Evolutionary conservation across 2,797 vertebrate species (phyloP).

Genomic region (Florisuga fusca): DNA sequence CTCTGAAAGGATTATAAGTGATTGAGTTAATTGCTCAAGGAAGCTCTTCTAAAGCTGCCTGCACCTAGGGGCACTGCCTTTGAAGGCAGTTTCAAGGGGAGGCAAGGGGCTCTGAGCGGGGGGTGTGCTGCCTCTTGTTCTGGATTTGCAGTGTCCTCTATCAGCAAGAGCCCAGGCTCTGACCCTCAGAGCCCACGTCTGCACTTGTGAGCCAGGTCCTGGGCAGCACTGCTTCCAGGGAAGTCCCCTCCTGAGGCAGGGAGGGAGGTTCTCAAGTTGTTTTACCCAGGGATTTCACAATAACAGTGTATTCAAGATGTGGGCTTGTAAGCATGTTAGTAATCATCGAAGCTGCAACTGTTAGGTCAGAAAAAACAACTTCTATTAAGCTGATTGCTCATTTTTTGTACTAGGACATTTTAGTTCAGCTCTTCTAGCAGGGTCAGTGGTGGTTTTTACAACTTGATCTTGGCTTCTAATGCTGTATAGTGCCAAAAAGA

Average conservation of each 20-base stretch:
- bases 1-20: neutral
- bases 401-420: neutral
- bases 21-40: neutral
- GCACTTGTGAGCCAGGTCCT: neutral
- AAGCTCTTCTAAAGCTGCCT: neutral
- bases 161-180: neutral
- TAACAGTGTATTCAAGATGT: neutral
- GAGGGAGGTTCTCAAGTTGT: neutral
- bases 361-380: neutral
- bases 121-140: neutral
- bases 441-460: neutral
- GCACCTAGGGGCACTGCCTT: neutral
- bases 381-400: neutral
- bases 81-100: neutral
- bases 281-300: conserved; percentile 28
- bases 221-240: neutral
- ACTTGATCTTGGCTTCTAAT: neutral
- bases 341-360: neutral
- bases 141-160: neutral
- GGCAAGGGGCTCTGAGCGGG: neutral
- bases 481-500: neutral
- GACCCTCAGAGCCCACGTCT: neutral
- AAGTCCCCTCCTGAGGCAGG: neutral
- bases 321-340: neutral
- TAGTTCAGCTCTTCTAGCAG: neutral